Conservation (phyloP, 2,797 vertebrate species). For the Capromys pilorides region DNA sequence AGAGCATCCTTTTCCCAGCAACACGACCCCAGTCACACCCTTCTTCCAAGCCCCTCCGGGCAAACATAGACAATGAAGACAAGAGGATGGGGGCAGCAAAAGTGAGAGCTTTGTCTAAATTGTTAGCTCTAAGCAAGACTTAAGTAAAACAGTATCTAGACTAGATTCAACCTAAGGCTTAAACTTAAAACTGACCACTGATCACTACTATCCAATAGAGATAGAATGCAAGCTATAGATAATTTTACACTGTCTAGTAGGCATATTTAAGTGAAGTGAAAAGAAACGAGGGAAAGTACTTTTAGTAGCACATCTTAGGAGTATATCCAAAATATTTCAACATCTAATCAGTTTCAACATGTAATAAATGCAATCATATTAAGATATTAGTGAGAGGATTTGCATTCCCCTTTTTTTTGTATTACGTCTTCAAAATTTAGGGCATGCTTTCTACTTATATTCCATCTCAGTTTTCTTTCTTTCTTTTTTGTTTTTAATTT, state of each 20-base stretch:
- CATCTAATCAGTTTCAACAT: conserved; percentile 20
- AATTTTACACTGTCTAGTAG: conserved; percentile 25
- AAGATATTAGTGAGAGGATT: background rate
- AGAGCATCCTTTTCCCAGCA: background rate
- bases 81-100: background rate
- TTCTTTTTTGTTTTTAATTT: no score
- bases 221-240: background rate
- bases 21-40: background rate
- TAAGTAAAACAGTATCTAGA: background rate
- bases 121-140: background rate
- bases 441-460: background rate
- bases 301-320: conserved; percentile 24
- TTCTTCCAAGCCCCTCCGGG: background rate
- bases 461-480: background rate
- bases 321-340: conserved; percentile 41
- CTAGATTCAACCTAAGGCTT: background rate
- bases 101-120: background rate
- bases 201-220: background rate
- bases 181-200: background rate
- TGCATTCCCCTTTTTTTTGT: background rate
- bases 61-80: background rate
- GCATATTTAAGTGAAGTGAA: conserved; percentile 14
- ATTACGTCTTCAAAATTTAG: background rate
- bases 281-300: background rate
- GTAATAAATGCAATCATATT: background rate